phyloP scores from a whole-genome alignment of 2,797 vertebrate species.

The Chrosomus eos region DNA sequence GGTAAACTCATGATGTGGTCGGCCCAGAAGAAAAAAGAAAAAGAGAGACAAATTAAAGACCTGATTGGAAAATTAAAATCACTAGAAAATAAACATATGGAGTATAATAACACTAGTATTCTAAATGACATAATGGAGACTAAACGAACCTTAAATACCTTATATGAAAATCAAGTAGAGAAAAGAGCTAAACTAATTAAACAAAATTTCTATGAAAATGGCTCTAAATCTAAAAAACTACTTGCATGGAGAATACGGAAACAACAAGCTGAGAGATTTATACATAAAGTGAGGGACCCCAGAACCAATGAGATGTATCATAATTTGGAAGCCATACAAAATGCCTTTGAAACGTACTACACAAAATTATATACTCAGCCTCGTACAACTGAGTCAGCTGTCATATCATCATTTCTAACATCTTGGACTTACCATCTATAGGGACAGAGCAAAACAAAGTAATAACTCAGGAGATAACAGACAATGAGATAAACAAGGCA shows the following conservation, averaged over 20 bases:
- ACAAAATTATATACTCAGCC: background rate
- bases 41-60: background rate
- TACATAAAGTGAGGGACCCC: background rate
- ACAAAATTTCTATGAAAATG: constrained; percentile 1
- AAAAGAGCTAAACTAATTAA: background rate
- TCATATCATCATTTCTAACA: too few species aligned
- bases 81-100: background rate
- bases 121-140: background rate
- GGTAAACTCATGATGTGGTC: too few species aligned
- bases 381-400: too few species aligned
- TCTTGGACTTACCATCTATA: too few species aligned
- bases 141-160: background rate
- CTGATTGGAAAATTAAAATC: background rate
- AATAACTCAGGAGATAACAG: too few species aligned
- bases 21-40: too few species aligned
- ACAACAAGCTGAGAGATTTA: background rate
- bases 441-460: too few species aligned
- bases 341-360: too few species aligned
- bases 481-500: too few species aligned
- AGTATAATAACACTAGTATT: background rate
- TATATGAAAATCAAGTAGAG: background rate
- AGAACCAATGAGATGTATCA: background rate
- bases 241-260: constrained; percentile 7
- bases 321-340: background rate
- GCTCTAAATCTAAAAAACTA: background rate